phyloP scores from a whole-genome alignment of 2,888 invertebrate genomes.

The Aporophyla lueneburgensis region DNA sequence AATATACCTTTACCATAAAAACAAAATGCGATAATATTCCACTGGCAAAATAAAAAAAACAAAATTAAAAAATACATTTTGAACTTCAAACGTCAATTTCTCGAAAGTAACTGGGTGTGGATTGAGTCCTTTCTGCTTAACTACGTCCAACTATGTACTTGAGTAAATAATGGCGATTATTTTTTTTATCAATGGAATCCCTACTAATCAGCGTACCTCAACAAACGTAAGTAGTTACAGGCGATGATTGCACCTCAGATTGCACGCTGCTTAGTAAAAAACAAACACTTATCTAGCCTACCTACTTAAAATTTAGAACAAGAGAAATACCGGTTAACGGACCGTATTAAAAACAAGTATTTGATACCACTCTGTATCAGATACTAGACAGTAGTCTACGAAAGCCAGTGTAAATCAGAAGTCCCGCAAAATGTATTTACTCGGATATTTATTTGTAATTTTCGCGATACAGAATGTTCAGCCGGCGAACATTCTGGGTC shows the following conservation, averaged over 20 bases:
- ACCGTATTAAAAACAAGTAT: not conserved
- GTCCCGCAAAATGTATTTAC: slow-evolving; percentile 32
- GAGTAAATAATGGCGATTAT: not conserved
- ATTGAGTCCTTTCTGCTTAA: too few relatives aligned
- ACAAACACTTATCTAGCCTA: slow-evolving; percentile 3
- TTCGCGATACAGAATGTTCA: slow-evolving; percentile 72
- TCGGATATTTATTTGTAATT: slow-evolving; percentile 40
- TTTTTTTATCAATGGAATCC: not conserved
- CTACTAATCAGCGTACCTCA: not conserved
- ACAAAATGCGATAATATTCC: too few relatives aligned
- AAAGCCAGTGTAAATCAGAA: slow-evolving; percentile 11
- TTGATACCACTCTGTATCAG: slow-evolving; percentile 17
- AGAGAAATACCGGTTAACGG: slow-evolving; percentile 5
- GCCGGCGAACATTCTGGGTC: slow-evolving; percentile 88
- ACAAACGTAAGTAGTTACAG: not conserved
- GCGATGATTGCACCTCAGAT: not conserved
- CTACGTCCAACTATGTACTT: not conserved
- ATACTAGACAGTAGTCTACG: slow-evolving; percentile 25
- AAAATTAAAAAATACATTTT: too few relatives aligned
- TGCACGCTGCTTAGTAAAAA: not conserved
- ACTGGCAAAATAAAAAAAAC: too few relatives aligned
- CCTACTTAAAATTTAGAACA: slow-evolving; percentile 3
- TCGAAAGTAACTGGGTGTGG: too few relatives aligned
- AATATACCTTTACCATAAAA: too few relatives aligned
- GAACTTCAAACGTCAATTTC: too few relatives aligned